Evolutionary conservation across 2,797 vertebrate species (phyloP).

Genomic region (Halcyon chelicuti): DNA sequence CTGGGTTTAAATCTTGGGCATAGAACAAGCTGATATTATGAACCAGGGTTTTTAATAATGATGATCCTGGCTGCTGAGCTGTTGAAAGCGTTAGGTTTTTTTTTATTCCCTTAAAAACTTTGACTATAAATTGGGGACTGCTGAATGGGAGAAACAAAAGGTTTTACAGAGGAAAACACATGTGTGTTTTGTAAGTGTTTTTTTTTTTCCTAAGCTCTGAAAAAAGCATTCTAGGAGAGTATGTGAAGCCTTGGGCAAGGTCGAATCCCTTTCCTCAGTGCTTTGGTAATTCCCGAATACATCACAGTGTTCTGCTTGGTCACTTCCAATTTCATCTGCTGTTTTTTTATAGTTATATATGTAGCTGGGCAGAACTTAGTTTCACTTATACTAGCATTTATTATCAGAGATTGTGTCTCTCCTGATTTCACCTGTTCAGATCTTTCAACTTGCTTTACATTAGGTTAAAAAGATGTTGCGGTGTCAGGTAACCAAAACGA

Average conservation of each 20-base stretch:
- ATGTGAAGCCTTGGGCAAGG: background rate
- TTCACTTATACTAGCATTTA: background rate
- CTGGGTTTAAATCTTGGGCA: background rate
- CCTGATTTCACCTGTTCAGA: background rate
- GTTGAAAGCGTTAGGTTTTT: background rate
- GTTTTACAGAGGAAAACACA: background rate
- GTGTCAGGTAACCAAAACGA: background rate
- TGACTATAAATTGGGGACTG: background rate
- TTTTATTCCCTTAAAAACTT: background rate
- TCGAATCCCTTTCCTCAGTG: background rate
- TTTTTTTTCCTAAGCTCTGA: background rate
- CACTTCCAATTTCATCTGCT: background rate
- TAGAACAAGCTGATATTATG: background rate
- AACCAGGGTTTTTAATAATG: background rate
- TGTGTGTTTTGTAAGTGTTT: rapidly evolving
- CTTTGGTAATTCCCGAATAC: background rate
- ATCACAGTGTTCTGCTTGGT: background rate
- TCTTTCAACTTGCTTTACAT: background rate
- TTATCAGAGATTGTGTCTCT: background rate
- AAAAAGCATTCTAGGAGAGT: background rate
- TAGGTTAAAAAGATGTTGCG: background rate
- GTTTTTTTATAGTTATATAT: background rate
- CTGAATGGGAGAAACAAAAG: background rate
- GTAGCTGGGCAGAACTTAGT: background rate
- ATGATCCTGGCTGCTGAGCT: background rate